Percentiles rank a stretch among this genome's conserved stretches.
Evolutionary conservation across 2,797 vertebrate species (phyloP).

Genomic region (Linurgus olivaceus): DNA sequence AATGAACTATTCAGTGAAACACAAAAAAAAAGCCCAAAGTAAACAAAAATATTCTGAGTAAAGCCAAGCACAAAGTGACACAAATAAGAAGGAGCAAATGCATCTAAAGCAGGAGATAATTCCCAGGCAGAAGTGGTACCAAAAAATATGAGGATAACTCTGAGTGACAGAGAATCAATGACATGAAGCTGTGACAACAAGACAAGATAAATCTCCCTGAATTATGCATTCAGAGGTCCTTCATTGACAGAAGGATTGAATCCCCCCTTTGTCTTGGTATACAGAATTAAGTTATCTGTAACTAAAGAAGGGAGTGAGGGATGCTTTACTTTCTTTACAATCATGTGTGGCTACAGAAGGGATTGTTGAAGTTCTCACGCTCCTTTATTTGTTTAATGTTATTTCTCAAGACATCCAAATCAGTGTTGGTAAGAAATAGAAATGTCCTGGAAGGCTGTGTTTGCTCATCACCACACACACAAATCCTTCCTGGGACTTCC

Average conservation of each 20-base stretch:
- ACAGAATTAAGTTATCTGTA: not conserved
- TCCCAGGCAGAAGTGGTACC: not conserved
- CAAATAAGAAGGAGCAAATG: not conserved
- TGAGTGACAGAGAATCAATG: not conserved
- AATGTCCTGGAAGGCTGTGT: not conserved
- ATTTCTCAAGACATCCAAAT: not conserved
- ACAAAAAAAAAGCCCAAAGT: not conserved
- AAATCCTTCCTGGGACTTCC: not conserved
- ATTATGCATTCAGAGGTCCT: not conserved
- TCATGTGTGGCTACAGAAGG: not conserved
- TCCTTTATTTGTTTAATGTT: not conserved
- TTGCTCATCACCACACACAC: not conserved
- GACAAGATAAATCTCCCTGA: not conserved
- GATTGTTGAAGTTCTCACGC: not conserved
- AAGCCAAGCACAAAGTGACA: not conserved
- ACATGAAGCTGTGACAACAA: not conserved
- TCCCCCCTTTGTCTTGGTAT: not conserved
- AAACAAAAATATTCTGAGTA: not conserved
- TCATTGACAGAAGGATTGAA: not conserved
- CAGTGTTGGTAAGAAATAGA: not conserved
- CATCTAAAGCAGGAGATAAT: not conserved
- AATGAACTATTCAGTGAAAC: not conserved
- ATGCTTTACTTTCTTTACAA: not conserved
- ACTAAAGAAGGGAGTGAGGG: not conserved
- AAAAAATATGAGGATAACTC: not conserved